Evolutionary conservation across 2,797 vertebrate species (phyloP), one percentile per base, ranked within the genome.

Genomic region (Phoeniculus purpureus): DNA sequence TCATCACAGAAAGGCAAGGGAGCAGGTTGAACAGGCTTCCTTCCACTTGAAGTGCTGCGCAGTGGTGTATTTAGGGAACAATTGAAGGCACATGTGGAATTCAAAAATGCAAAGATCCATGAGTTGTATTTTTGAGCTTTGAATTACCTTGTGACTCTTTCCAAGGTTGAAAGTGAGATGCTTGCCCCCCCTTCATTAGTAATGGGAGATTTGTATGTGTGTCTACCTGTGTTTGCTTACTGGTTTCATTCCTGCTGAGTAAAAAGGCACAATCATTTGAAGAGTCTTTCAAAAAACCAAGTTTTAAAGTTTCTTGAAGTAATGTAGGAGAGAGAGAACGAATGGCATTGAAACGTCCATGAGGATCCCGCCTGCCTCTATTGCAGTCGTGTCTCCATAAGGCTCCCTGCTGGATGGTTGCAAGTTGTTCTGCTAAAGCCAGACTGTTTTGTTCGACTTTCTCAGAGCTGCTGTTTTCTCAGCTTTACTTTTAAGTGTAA

Each of bases 401-500:
- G 37, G 17, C 26, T 48, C 59, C n/a, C 67, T 78, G 60, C 37
- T 47, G 18, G 16, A 32, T 17, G 14, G 3, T 61, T 87, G 51
- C 20, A 68, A 95, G 89, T 68, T 81, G 29, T 85, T 94, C 96
- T 90, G 91, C 34, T 61, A 92, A 94, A 94, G 66, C 61, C 74
- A 89, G 31, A 81, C 75, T 37, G 40, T 27, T 96, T 93, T 73
- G 62, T 93, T 79, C 80, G 76, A 89, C 60, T 88, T 87, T 78
- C 51, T 86, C 85, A 87, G 51, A 66, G 8, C 83, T 96, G 81
- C 81, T 85, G 82, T 72, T 94, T 94, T 72, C 74, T 94, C 40
- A 92, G 82, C 89, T 94, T 67, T 92, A 51, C 91, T 95, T 90
- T 66, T 67, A 64, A 94, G 68, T 91, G 81, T 90, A 90, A 95